Evolutionary conservation across 2,113 vertebrate species (phyloP), one percentile per base, ranked within the genome.

Genomic region (Cryptotis parvus): DNA sequence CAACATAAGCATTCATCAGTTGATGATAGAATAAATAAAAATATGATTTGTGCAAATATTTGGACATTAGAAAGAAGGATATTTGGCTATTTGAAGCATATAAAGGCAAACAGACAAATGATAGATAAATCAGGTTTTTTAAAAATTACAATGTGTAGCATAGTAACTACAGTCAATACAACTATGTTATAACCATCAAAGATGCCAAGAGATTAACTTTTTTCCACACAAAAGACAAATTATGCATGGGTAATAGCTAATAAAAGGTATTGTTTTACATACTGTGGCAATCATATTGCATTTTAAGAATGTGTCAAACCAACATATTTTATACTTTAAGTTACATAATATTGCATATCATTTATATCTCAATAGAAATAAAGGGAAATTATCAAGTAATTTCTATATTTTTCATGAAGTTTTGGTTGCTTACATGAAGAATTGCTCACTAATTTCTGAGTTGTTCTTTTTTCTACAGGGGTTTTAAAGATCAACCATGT

Each of bases 401-500:
- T 93, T 92, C 41, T 90, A 8, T 79, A 55, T 41, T 88, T 85
- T 43, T 65, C 4, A 41, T 27, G 26, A 87, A 82, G 29, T 43
- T 31, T 86, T 85, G 16, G 27, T 85, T 73, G 8, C 58, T 83
- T 41, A 27, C 4, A 61, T 80, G 22, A 83, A 84, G 29, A 41
- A 68, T n/a, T 52, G 37, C 22, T 66, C 31, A 79, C 31, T 31
- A 66, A 11, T 22, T 89, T 86, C 43, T 65, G 31, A 43, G 4
- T 89, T 92, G 12, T 27, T 92, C 6, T 24, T 61, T 49, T 33
- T 24, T 92, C 78, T 81, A 35, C 86, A 84, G 75, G 35, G 18
- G 10, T 91, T 92, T 41, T 86, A 76, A 93, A 92, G 33, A 80
- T 94, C 8, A 49, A 73, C 80, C 29, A 55, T 87, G 26, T 81